Evolutionary conservation across 2,888 invertebrate genomes (phyloP).

Genomic region (Sclerodermus sp.): DNA sequence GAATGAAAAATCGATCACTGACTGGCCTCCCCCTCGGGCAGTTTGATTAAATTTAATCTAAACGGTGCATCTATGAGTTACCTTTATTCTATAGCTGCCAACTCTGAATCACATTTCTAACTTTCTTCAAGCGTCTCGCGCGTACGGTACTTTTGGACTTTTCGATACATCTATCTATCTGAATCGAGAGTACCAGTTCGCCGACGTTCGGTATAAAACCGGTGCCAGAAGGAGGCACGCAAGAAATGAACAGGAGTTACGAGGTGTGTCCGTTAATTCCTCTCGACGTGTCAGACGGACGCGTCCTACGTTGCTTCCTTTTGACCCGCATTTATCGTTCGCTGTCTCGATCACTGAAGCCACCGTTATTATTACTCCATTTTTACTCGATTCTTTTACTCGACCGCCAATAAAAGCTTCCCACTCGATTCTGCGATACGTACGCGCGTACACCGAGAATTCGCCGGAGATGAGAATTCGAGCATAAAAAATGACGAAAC

Average conservation of each 20-base stretch:
- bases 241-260: not conserved
- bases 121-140: too few relatives aligned
- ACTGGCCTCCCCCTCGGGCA: too few relatives aligned
- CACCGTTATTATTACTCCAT: conserved; percentile 16
- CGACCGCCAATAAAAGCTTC: too few relatives aligned
- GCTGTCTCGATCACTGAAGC: conserved; percentile 13
- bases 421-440: too few relatives aligned
- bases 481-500: too few relatives aligned
- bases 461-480: too few relatives aligned
- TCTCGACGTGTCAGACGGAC: conserved; percentile 8
- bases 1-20: too few relatives aligned
- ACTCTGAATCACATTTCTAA: too few relatives aligned
- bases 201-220: not conserved
- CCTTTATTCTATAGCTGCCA: too few relatives aligned
- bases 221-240: not conserved
- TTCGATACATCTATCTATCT: not conserved
- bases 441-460: too few relatives aligned
- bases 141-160: not conserved
- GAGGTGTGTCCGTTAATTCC: conserved; percentile 9
- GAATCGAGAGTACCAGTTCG: not conserved
- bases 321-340: conserved; percentile 15
- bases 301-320: conserved; percentile 13
- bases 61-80: too few relatives aligned
- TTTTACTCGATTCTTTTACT: not conserved
- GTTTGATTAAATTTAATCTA: too few relatives aligned